Evolutionary conservation across 2,888 invertebrate genomes (phyloP).

Genomic region (Blastobasis adustella): DNA sequence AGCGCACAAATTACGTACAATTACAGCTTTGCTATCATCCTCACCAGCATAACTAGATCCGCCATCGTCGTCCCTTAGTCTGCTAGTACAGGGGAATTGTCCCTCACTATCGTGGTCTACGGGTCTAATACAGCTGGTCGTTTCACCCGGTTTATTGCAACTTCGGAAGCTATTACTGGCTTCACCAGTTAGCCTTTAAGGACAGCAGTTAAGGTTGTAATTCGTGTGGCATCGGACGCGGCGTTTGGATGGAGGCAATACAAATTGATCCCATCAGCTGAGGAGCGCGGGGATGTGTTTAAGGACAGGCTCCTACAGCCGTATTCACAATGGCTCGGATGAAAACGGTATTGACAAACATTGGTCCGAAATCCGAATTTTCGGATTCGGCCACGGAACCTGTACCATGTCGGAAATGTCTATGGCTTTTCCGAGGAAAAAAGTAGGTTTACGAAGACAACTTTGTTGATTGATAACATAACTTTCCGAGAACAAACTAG

Average conservation of each 20-base stretch:
- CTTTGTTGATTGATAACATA: too few species aligned
- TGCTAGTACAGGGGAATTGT: conserved; percentile 14
- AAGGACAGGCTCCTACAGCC: neutral
- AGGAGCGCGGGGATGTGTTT: conserved; percentile 25
- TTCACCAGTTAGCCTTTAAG: conserved; percentile 37
- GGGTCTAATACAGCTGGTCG: conserved; percentile 36
- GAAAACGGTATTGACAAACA: too few species aligned
- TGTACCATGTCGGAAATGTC: too few species aligned
- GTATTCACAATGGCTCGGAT: too few species aligned
- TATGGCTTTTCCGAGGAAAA: too few species aligned
- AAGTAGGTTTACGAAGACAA: too few species aligned
- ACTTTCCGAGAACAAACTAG: too few species aligned
- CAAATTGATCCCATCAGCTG: conserved; percentile 56
- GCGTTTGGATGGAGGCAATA: conserved; percentile 35
- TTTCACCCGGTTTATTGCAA: conserved; percentile 47
- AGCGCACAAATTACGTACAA: conserved; percentile 51
- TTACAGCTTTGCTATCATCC: conserved; percentile 33
- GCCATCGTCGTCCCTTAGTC: conserved; percentile 13
- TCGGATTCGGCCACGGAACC: too few species aligned
- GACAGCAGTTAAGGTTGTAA: conserved; percentile 34
- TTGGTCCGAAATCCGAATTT: too few species aligned
- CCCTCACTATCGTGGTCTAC: conserved; percentile 11
- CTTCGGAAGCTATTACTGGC: conserved; percentile 27
- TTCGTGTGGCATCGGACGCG: conserved; percentile 20
- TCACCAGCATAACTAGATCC: conserved; percentile 23